A percentile compares a stretch with the other conserved stretches of the same genome.
Evolutionary conservation across 2,888 invertebrate genomes (phyloP).

Genomic region (Lumbricus terrestris): DNA sequence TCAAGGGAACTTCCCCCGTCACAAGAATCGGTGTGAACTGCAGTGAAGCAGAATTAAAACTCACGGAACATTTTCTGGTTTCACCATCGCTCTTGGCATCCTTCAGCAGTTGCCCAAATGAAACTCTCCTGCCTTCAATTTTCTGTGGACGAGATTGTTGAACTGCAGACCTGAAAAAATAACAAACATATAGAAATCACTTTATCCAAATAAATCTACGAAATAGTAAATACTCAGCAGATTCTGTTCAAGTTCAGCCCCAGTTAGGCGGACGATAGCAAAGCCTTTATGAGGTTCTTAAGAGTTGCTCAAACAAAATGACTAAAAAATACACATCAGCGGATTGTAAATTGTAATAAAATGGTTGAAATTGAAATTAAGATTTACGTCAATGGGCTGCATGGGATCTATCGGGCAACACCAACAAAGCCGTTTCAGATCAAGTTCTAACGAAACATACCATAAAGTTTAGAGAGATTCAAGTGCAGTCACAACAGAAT

Average conservation of each 20-base stretch:
- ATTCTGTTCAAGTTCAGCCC: not conserved
- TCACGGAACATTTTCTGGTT: conserved; percentile 10
- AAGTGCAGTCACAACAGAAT: not conserved
- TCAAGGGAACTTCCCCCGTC: not conserved
- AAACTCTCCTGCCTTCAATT: not conserved
- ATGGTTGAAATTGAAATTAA: not conserved
- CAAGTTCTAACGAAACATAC: not conserved
- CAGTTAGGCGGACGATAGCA: not conserved
- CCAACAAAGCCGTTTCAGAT: not conserved
- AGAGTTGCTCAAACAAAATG: not conserved
- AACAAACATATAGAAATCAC: not conserved
- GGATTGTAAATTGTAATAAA: not conserved
- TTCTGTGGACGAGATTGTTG: not conserved
- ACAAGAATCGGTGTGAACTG: not conserved
- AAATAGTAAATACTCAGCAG: not conserved
- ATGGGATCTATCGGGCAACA: not conserved
- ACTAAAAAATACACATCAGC: not conserved
- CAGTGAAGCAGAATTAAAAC: not conserved
- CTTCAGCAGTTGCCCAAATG: conserved; percentile 18
- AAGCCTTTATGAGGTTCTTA: not conserved
- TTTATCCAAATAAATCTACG: not conserved
- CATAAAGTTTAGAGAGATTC: not conserved
- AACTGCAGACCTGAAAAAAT: not conserved
- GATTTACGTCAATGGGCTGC: not conserved
- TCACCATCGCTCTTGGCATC: conserved; percentile 15